Percentiles rank a stretch among this genome's conserved stretches.
phyloP scores from a whole-genome alignment of 2,113 vertebrate genomes.

The Pitta sordida region DNA sequence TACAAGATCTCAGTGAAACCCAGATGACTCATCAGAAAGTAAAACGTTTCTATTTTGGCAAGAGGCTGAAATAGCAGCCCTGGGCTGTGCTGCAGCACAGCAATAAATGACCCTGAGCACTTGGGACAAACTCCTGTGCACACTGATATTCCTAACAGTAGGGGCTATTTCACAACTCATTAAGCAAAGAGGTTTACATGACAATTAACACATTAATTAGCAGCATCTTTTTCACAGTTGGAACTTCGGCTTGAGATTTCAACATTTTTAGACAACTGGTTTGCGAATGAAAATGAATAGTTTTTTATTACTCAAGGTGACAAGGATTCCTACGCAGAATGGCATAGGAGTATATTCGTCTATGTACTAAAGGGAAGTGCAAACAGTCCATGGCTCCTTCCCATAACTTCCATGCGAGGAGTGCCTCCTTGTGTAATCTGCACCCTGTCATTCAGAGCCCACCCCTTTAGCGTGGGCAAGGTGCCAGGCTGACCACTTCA shows the following conservation, averaged over 20 bases:
- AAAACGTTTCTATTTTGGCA: conserved; percentile 34
- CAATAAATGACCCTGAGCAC: not conserved
- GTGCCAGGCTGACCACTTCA: not conserved
- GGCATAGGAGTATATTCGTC: not conserved
- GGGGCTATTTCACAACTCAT: conserved; percentile 6
- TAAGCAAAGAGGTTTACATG: conserved; percentile 9
- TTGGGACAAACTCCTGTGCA: not conserved
- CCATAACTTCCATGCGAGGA: not conserved
- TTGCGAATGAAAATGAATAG: not conserved
- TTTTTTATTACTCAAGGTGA: not conserved
- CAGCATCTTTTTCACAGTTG: not conserved
- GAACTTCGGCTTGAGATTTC: not conserved
- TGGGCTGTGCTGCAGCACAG: not conserved
- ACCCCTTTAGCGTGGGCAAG: not conserved
- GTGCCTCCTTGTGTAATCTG: not conserved
- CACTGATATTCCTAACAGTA: not conserved
- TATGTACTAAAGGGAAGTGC: not conserved
- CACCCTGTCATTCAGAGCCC: not conserved
- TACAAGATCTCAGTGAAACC: not conserved
- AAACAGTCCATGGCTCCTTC: not conserved
- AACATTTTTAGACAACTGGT: not conserved
- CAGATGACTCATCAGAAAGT: conserved; percentile 58
- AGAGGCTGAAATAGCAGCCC: conserved; percentile 25
- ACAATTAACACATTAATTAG: conserved; percentile 37
- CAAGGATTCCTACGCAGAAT: not conserved